phyloP scores from a whole-genome alignment of 2,113 vertebrate species.

The Hippocampus barbouri region DNA sequence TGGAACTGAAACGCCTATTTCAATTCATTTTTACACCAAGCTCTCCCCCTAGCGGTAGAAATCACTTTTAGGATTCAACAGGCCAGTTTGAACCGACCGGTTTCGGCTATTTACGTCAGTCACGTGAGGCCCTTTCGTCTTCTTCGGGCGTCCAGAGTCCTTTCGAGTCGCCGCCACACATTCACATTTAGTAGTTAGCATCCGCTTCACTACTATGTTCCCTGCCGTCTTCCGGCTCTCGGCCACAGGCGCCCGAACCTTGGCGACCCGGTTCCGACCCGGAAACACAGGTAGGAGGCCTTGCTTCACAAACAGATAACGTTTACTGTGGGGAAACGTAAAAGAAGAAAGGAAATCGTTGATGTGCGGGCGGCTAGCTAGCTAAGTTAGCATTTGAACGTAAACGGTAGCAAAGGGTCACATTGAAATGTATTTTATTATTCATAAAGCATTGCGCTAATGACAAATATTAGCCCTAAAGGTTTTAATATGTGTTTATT shows the following conservation, averaged over 20 bases:
- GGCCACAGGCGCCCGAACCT: constrained; percentile 47
- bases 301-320: neutral
- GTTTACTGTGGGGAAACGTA: neutral
- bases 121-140: constrained; percentile 39
- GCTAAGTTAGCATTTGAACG: constrained; percentile 25
- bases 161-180: neutral
- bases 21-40: constrained; percentile 2
- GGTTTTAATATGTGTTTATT: neutral
- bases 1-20: neutral
- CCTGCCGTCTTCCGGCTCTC: constrained; percentile 59
- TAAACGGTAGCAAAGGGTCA: constrained; percentile 34
- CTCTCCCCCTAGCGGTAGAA: constrained; percentile 32
- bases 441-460: neutral
- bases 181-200: constrained; percentile 10
- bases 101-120: constrained; percentile 35
- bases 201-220: constrained; percentile 66
- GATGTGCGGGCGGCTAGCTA: constrained; percentile 4
- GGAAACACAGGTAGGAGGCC: constrained; percentile 53
- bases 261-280: constrained; percentile 52
- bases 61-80: neutral
- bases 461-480: neutral
- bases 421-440: constrained; percentile 41
- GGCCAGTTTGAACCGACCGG: neutral
- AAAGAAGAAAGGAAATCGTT: neutral
- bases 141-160: constrained; percentile 10